A percentile compares a stretch with the other conserved stretches of the same genome.
Evolutionary conservation across 2,797 vertebrate genomes (phyloP).

Genomic region (Neosilurus mollespiculum): DNA sequence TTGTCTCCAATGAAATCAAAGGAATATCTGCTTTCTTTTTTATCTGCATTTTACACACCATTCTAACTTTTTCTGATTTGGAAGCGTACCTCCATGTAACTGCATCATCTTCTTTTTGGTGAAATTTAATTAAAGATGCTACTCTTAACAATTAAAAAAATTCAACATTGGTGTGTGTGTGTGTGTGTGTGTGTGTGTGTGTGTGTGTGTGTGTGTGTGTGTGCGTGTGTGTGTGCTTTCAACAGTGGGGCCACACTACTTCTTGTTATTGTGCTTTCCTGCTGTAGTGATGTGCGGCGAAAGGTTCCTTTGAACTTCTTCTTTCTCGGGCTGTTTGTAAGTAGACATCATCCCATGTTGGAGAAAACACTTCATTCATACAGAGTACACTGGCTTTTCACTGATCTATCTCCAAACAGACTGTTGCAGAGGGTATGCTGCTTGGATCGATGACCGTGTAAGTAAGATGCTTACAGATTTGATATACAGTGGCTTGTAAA

Average conservation of each 20-base stretch:
- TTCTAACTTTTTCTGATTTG: too few relatives aligned
- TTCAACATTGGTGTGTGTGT: neutral
- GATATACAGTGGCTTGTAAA: neutral
- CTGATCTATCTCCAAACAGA: conserved; percentile 62
- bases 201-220: conserved; percentile 18
- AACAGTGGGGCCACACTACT: conserved; percentile 66
- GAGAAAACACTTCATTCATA: neutral
- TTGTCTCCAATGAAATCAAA: too few relatives aligned
- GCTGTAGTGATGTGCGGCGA: conserved; percentile 75
- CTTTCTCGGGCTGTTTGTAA: conserved; percentile 83
- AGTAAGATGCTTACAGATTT: conserved; percentile 59
- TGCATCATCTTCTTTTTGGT: neutral
- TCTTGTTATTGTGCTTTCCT: conserved; percentile 73
- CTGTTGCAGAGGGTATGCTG: conserved; percentile 74
- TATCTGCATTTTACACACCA: too few relatives aligned
- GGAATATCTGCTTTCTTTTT: too few relatives aligned
- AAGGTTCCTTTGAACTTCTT: conserved; percentile 81
- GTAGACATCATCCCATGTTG: conserved; percentile 61
- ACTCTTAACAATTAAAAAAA: neutral
- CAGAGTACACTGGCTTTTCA: conserved; percentile 9
- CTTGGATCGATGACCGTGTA: conserved; percentile 77
- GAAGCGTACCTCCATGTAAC: neutral
- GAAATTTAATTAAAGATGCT: neutral
- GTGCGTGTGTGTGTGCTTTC: conserved; percentile 50
- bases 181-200: conserved; percentile 45